Evolutionary conservation across 1,140 invertebrate species (phyloP), one percentile per base, ranked within the genome.

Genomic region (Zaprionus ornatus): DNA sequence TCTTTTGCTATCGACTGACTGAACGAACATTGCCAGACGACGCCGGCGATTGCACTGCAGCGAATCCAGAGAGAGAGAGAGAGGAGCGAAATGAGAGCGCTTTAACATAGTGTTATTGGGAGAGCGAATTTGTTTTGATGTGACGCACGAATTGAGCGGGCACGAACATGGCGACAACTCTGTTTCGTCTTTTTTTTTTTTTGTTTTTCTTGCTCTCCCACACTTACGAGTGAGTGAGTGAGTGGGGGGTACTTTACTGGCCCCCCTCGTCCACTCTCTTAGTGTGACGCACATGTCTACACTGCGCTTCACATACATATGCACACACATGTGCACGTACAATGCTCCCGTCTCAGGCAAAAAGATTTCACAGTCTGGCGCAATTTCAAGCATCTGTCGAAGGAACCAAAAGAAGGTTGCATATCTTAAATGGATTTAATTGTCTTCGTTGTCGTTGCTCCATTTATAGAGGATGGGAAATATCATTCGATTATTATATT

Each of bases 1-100:
- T 92, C 79, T 85, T 92, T 92, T 92, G 85, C 87, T 88, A 81
- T 80, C 88, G 91, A 92, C 82, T 92, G 88, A 80, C n/a, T 15
- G 35, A 13, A 13, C 13, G 35, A 37, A 75, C 60, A 55, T 67
- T 69, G 64, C 35, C 55, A 66, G 48, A 40, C 67, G 45, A 7
- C 55, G 74, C 45, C 15, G 25, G 35, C 52, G 65, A 32, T 32
- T 32, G 69, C 71, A 67, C 37, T 35, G 23, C 27, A 56, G 48
- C 61, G 3, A 32, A 32, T 32, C 29, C 17, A 45, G 45, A 54
- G 29, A 61, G 42, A 56, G 52, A 42, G 29, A 15, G 21, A 15
- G 32, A 29, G 35, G 32, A 29, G 35, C 21, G 17, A 54, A 37
- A 29, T n/a, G 54, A n/a, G 35, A 45, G 67, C 42, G 67, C 42